Conservation (phyloP, 2,797 vertebrate species). For the Pelobates cultripes region DNA sequence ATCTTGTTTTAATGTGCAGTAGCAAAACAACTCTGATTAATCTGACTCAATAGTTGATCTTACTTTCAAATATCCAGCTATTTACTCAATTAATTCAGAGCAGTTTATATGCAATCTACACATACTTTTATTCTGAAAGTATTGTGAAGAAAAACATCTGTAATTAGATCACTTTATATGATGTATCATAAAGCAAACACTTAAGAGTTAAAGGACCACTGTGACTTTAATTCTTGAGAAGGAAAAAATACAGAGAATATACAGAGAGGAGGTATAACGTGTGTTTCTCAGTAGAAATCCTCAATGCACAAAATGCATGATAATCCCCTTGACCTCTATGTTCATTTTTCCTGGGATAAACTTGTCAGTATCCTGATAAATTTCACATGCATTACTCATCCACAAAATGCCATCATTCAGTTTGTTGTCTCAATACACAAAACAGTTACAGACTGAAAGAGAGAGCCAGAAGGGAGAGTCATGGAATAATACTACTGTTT, state of each 20-base stretch:
- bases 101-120: neutral
- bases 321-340: constrained; percentile 48
- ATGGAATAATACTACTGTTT: neutral
- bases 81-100: neutral
- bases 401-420: constrained; percentile 22
- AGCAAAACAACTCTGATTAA: too few species aligned
- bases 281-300: constrained; percentile 40
- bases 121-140: neutral
- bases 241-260: constrained; percentile 12
- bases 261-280: constrained; percentile 23
- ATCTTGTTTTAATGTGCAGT: too few species aligned
- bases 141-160: neutral
- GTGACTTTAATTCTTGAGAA: constrained; percentile 27
- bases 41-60: too few species aligned
- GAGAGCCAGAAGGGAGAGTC: neutral
- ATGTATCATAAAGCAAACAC: neutral
- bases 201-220: constrained; percentile 20
- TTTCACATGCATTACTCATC: constrained; percentile 45
- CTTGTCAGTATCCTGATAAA: constrained; percentile 44
- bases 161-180: neutral
- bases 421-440: constrained; percentile 29
- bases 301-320: constrained; percentile 39
- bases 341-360: constrained; percentile 42
- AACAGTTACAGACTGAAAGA: constrained; percentile 37
- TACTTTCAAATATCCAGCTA: too few species aligned